Percentiles rank a stretch among this genome's conserved stretches.
These are phyloP conservation scores for Acrobasis repandana DNA, from an alignment of 2,888 invertebrate genomes.

Conservation along the genomic window DNA sequence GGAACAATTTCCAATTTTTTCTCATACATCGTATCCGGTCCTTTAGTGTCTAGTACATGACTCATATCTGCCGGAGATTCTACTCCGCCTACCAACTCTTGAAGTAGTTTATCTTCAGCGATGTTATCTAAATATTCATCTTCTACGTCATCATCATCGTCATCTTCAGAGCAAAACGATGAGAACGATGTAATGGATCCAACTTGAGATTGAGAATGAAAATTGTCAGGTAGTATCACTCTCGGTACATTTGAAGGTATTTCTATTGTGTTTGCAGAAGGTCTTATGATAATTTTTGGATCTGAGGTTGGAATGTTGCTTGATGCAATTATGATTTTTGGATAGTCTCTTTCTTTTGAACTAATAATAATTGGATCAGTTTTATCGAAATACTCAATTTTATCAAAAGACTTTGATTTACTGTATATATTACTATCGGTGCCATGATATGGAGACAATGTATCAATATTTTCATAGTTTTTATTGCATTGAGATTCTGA, in stretches of 20 bases:
- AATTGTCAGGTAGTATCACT: slow-evolving; percentile 76
- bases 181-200: slow-evolving; percentile 66
- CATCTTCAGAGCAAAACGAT: slow-evolving; percentile 68
- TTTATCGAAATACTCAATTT: slow-evolving; percentile 36
- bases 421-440: slow-evolving; percentile 35
- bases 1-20: slow-evolving; percentile 74
- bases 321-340: slow-evolving; percentile 80
- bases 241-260: slow-evolving; percentile 71
- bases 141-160: slow-evolving; percentile 54
- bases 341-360: slow-evolving; percentile 57
- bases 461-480: slow-evolving; percentile 71
- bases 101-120: slow-evolving; percentile 68
- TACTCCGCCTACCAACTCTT: slow-evolving; percentile 73
- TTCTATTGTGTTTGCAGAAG: slow-evolving; percentile 71
- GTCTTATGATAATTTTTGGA: slow-evolving; percentile 84
- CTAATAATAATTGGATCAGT: slow-evolving; percentile 37
- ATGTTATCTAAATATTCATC: slow-evolving; percentile 59
- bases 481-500: slow-evolving; percentile 42
- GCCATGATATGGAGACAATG: slow-evolving; percentile 45
- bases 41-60: slow-evolving; percentile 67
- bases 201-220: slow-evolving; percentile 60
- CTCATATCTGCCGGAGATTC: slow-evolving; percentile 67
- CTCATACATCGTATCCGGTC: slow-evolving; percentile 66
- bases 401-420: slow-evolving; percentile 55
- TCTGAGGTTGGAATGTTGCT: slow-evolving; percentile 75